Percentiles rank a stretch among this genome's conserved stretches.
These are phyloP conservation scores for Seriola quinqueradiata DNA, from an alignment of 2,113 vertebrate species.

Conservation along the genomic window DNA sequence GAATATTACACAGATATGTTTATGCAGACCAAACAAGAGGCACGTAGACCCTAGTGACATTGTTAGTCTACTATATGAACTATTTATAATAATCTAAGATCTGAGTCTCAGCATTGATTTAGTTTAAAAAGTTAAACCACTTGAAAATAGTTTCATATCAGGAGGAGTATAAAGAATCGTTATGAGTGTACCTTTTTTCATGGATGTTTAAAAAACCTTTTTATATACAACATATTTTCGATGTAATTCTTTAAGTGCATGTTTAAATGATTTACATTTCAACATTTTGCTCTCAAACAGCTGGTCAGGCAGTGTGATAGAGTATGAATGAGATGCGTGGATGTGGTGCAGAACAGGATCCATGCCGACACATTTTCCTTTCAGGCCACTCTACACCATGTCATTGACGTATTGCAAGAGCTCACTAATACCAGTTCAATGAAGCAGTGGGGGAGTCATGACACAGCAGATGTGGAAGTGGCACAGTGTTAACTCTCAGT, in stretches of 20 bases:
- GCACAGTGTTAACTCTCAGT: conserved; percentile 4
- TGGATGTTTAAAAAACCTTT: background rate
- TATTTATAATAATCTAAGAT: conserved; percentile 5
- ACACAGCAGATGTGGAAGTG: conserved; percentile 15
- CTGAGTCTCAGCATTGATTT: conserved; percentile 9
- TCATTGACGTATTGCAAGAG: background rate
- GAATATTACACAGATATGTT: conserved; percentile 59
- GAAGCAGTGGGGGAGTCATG: conserved; percentile 22
- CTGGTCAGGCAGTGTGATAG: conserved; percentile 45
- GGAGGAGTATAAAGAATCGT: conserved; percentile 32
- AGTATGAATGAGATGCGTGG: conserved; percentile 78
- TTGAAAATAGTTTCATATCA: conserved; percentile 16
- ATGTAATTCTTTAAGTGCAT: conserved; percentile 25
- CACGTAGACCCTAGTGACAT: conserved; percentile 52
- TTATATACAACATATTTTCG: conserved; percentile 28
- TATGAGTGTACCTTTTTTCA: background rate
- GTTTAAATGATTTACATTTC: conserved; percentile 30
- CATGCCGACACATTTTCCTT: conserved; percentile 69
- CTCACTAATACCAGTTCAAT: conserved; percentile 60
- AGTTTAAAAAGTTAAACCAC: conserved; percentile 18
- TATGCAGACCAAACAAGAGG: conserved; percentile 62
- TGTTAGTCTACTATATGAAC: conserved; percentile 70
- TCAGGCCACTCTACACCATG: conserved; percentile 52
- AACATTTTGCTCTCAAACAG: conserved; percentile 20
- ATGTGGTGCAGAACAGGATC: conserved; percentile 69